Percentiles rank a stretch among this genome's conserved stretches.
Conservation (phyloP, 2,113 vertebrate species). For the Apteryx owenii region DNA sequence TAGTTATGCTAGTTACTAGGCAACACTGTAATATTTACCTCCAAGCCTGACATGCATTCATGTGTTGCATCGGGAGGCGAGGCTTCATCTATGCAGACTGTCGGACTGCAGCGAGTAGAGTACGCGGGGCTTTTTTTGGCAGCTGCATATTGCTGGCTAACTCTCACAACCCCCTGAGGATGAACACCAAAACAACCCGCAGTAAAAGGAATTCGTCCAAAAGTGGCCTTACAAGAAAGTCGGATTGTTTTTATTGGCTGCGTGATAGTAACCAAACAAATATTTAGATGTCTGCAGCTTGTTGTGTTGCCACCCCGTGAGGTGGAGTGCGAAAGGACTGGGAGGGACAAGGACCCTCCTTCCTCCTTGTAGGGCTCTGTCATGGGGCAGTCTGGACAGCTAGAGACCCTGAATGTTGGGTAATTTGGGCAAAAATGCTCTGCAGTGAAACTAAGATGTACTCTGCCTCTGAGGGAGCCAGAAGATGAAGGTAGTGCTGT, state of each 20-base stretch:
- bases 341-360: neutral
- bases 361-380: neutral
- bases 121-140: too few species aligned
- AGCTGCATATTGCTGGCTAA: rapidly evolving
- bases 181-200: rapidly evolving
- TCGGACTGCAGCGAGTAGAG: neutral
- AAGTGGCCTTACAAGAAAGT: neutral
- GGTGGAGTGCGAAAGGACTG: neutral
- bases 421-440: neutral
- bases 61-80: neutral
- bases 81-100: neutral
- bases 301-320: rapidly evolving
- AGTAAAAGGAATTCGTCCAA: rapidly evolving
- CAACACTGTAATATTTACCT: slow-evolving; percentile 67
- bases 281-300: neutral
- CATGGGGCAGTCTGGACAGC: neutral
- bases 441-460: rapidly evolving
- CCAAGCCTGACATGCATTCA: neutral
- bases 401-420: rapidly evolving
- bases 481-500: neutral
- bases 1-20: slow-evolving; percentile 51
- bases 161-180: rapidly evolving
- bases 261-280: rapidly evolving
- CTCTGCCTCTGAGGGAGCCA: rapidly evolving
- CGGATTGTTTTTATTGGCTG: neutral